Evolutionary conservation across 2,888 invertebrate genomes (phyloP).

Genomic region (Callinectes sapidus): DNA sequence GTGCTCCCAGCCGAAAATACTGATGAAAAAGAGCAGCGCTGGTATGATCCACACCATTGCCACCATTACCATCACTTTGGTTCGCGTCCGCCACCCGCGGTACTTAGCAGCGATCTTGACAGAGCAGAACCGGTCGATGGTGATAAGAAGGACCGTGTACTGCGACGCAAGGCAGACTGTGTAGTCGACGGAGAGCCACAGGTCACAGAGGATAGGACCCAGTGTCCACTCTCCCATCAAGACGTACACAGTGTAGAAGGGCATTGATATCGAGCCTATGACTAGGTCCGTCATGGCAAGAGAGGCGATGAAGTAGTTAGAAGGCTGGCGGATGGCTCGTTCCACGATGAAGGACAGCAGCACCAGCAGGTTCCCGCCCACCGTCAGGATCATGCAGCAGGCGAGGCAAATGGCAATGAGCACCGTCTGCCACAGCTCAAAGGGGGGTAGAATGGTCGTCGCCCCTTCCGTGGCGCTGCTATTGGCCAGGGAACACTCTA

Average conservation of each 20-base stretch:
- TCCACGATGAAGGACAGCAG: conserved; percentile 88
- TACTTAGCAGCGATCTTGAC: conserved; percentile 99
- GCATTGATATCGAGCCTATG: conserved; percentile 98
- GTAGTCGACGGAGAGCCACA: conserved; percentile 99
- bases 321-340: conserved; percentile 86
- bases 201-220: conserved; percentile 95
- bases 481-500: conserved; percentile 59
- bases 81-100: conserved; percentile 96
- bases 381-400: conserved; percentile 92
- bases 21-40: conserved; percentile 95
- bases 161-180: conserved; percentile 99
- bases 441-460: conserved; percentile 84
- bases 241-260: conserved; percentile 98
- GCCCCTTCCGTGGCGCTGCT: conserved; percentile 53
- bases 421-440: conserved; percentile 81
- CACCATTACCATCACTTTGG: conserved; percentile 96
- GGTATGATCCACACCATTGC: conserved; percentile 98
- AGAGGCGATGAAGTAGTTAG: conserved; percentile 99
- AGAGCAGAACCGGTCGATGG: conserved; percentile 98
- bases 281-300: conserved; percentile 97
- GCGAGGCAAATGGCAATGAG: conserved; percentile 90
- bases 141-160: conserved; percentile 98
- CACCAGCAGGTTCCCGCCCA: conserved; percentile 96
- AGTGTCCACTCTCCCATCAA: conserved; percentile 98
- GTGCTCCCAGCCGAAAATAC: conserved; percentile 99